Evolutionary conservation across 1,140 invertebrate species (phyloP).

Genomic region (Apis laboriosa): DNA sequence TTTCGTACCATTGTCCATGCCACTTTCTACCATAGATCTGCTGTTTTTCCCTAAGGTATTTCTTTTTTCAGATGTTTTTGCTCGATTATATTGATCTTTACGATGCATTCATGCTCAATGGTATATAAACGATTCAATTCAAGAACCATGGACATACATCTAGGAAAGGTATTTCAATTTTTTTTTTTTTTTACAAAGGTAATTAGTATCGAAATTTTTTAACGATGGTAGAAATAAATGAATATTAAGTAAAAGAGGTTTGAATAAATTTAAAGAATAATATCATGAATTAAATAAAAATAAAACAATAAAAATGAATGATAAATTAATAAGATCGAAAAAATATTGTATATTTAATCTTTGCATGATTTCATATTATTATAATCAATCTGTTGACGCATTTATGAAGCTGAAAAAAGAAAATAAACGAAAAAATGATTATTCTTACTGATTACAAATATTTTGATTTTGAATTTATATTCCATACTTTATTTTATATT

Average conservation of each 20-base stretch:
- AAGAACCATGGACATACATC: neutral
- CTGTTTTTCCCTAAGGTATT: neutral
- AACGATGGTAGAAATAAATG: neutral
- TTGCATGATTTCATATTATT: too few relatives aligned
- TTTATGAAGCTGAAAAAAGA: too few relatives aligned
- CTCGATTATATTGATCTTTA: neutral
- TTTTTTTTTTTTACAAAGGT: neutral
- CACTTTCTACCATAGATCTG: slow-evolving; percentile 36
- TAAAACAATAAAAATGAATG: too few relatives aligned
- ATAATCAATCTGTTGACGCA: too few relatives aligned
- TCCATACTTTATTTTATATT: too few relatives aligned
- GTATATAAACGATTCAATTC: neutral
- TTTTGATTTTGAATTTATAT: too few relatives aligned
- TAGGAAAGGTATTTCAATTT: neutral
- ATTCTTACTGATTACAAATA: too few relatives aligned
- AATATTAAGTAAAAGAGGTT: neutral
- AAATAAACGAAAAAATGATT: too few relatives aligned
- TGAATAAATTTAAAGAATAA: too few relatives aligned
- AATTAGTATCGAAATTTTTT: neutral
- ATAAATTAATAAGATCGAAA: too few relatives aligned
- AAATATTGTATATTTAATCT: too few relatives aligned
- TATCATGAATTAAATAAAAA: neutral
- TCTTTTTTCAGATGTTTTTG: slow-evolving; percentile 16
- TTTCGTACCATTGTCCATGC: neutral
- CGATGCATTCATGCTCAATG: neutral